Evolutionary conservation across 2,797 vertebrate genomes (phyloP), one percentile per base, ranked within the genome.

Genomic region (Babyrousa celebensis): DNA sequence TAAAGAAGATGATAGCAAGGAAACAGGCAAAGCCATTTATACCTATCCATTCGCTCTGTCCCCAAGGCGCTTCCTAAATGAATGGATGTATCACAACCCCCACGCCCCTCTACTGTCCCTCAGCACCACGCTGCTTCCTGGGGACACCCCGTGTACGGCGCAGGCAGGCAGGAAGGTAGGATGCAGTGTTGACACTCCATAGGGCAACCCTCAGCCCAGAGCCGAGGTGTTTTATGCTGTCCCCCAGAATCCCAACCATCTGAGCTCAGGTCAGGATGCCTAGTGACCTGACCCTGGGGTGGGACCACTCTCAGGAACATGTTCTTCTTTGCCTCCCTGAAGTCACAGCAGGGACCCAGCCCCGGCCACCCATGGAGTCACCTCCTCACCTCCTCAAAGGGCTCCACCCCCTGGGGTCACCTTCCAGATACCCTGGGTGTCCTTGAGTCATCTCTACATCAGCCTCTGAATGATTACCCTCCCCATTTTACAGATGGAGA

Each of bases 91-190:
- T 27, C 8, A 6, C 16, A 9, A 16, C 32, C 52, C 25, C 43
- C 14, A 21, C 1, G 0, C 62, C 10, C 62, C 8, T 40, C 32
- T 7, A 1, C 0, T 0, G 27, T 89, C 56, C 43, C n/a, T 63
- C 18, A 14, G 1, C 43, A 63, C 71, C 43, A 25, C 0, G 2
- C 58, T 12, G 21, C 63, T 58, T 88, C 25, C 79, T 32, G 32
- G 40, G 25, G 12, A 60, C 2, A 11, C 40, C 12, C 0, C 1
- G 7, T 32, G 12, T 8, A 36, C 4, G 54, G 43, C 36, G 16
- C 65, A 72, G 7, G 5, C 32, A 68, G 40, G 17, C 15, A 25
- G 17, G 54, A 43, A 18, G 32, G 56, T 0, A 14, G 48, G 10
- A 52, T 1, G 11, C 25, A 65, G 29, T 1, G 5, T 0, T 14